Evolutionary conservation across 2,797 vertebrate species (phyloP).

Genomic region (Hoplostethus atlanticus): DNA sequence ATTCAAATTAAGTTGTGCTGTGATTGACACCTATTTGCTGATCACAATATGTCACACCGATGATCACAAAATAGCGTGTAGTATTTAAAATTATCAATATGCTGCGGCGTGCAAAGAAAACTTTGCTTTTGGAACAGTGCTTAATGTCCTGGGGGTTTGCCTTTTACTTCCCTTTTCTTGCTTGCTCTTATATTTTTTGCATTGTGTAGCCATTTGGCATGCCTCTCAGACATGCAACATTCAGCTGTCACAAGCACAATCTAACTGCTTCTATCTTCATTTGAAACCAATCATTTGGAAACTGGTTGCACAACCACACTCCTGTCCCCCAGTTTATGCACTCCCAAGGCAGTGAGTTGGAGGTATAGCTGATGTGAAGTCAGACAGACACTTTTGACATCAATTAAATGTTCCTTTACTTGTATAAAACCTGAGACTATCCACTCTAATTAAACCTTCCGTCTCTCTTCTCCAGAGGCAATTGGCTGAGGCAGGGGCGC

Average conservation of each 20-base stretch:
- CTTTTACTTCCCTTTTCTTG: conserved; percentile 1
- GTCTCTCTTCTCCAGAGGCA: conserved; percentile 54
- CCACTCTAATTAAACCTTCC: conserved; percentile 61
- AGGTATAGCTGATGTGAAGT: conserved; percentile 26
- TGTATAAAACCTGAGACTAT: conserved; percentile 40
- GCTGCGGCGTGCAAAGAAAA: too few species aligned
- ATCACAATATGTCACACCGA: conserved; percentile 17
- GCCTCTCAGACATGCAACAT: conserved; percentile 28
- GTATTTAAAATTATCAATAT: conserved; percentile 17
- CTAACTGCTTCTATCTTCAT: conserved; percentile 13
- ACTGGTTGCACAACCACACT: not conserved
- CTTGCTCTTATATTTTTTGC: not conserved
- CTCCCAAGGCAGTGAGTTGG: conserved; percentile 16
- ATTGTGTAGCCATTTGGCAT: not conserved
- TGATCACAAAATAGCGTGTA: conserved; percentile 3
- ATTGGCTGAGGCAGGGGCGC: conserved; percentile 45
- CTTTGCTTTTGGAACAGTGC: not conserved
- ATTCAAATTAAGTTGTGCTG: conserved; percentile 17
- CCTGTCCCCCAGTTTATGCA: not conserved
- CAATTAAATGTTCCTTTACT: conserved; percentile 55
- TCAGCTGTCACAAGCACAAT: conserved; percentile 15
- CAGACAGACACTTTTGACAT: conserved; percentile 53
- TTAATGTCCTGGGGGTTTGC: not conserved
- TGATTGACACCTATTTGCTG: conserved; percentile 18
- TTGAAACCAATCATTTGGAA: conserved; percentile 26